Evolutionary conservation across 1,140 invertebrate species (phyloP), one percentile per base, ranked within the genome.

Genomic region (Scylla paramamosain): DNA sequence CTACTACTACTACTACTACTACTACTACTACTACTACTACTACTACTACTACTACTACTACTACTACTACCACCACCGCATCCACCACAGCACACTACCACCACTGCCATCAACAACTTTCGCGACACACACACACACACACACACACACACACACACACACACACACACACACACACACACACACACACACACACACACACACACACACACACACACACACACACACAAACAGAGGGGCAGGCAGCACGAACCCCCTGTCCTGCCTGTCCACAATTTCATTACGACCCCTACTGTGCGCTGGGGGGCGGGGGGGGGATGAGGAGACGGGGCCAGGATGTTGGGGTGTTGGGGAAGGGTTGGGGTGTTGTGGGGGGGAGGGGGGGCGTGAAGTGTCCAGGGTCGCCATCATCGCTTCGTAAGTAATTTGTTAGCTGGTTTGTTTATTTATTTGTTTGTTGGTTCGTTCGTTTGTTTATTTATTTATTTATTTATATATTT

Each of bases 211-310:
- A 77, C 67, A 77, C 20, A 20, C 12, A 77, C n/a, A 77, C 4
- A 12, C 20, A n/a, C 67, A 77, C 39, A 20, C 67, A 77, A 25
- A 25, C 7, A 25, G 59, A 20, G 59, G 8, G 20, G 59, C 10
- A 10, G 59, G 59, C 59, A 67, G 59, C 59, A 67, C 59, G 20
- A 6, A 67, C 59, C 59, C n/a, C 20, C 25, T n/a, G 67, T 1
- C 67, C 67, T 59, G 52, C 52, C 52, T 59, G 67, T 77, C 67
- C 67, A 77, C 67, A 77, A 77, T 77, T n/a, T n/a, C 67, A 77
- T 77, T 77, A 77, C 67, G 67, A 12, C 67, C 67, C 67, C 67
- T 77, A 77, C 67, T 77, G n/a, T n/a, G 67, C 6, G 67, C 20
- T 12, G n/a, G 67, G n/a, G 67, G 1, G 20, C 39, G n/a, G 25